Percentiles rank a stretch among this genome's conserved stretches.
Conservation (phyloP, 2,888 invertebrate species). For the Caenorhabditis zanzibari region DNA sequence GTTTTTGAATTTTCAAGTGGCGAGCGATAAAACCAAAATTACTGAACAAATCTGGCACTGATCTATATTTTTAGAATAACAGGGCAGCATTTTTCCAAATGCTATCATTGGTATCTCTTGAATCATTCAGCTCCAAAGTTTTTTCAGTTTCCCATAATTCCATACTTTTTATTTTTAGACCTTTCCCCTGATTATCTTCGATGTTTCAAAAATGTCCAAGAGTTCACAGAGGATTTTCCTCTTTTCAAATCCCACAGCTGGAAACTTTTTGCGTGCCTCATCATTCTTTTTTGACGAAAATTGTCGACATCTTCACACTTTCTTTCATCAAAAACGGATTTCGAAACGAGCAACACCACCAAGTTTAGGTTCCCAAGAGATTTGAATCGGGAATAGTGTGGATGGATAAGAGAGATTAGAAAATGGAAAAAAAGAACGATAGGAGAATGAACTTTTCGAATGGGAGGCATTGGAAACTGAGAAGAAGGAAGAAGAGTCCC, state of each 20-base stretch:
- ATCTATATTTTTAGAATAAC: too few relatives aligned
- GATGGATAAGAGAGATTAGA: background rate
- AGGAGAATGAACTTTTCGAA: constrained; percentile 33
- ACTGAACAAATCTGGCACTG: too few relatives aligned
- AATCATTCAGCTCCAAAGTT: too few relatives aligned
- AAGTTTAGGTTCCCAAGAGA: constrained; percentile 29
- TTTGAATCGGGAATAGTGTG: constrained; percentile 8
- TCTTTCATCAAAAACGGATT: constrained; percentile 55
- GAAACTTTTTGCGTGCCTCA: constrained; percentile 14
- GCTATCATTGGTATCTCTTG: too few relatives aligned
- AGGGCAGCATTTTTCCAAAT: too few relatives aligned
- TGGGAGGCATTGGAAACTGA: constrained; percentile 7
- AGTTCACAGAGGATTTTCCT: background rate
- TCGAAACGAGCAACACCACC: constrained; percentile 9
- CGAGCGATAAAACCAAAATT: too few relatives aligned
- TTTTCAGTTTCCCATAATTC: too few relatives aligned
- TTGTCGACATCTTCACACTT: constrained; percentile 47
- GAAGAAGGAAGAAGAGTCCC: background rate
- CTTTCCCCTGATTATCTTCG: background rate
- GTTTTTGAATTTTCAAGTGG: too few relatives aligned
- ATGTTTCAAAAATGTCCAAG: background rate
- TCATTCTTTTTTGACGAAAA: constrained; percentile 37
- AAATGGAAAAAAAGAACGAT: constrained; percentile 11
- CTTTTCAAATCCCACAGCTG: constrained; percentile 33
- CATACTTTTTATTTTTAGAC: background rate